These are phyloP conservation scores for Silurus lanzhouensis DNA, from an alignment of 2,797 vertebrate genomes.

Conservation along the genomic window DNA sequence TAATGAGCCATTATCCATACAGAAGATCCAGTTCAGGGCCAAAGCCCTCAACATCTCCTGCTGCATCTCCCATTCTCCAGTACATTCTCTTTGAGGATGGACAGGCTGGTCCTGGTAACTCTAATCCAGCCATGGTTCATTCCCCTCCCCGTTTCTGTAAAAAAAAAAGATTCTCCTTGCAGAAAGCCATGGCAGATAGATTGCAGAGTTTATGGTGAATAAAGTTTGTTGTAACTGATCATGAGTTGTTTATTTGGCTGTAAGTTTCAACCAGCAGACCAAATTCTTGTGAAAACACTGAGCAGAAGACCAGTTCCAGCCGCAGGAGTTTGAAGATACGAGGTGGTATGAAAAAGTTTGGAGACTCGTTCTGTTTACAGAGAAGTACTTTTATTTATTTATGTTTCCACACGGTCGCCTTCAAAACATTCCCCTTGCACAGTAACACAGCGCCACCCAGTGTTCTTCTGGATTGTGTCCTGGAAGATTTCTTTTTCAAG, in stretches of 20 bases:
- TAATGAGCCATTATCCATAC: no score
- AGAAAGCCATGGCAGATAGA: not conserved
- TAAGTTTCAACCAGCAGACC: not conserved
- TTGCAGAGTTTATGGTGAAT: not conserved
- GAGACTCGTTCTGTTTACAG: no score
- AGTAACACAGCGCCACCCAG: no score
- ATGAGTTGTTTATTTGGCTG: not conserved
- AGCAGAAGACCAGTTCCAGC: not conserved
- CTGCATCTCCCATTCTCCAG: not conserved
- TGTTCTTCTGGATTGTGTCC: no score
- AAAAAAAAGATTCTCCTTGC: not conserved
- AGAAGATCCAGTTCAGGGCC: not conserved
- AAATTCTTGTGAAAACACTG: not conserved
- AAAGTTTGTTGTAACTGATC: not conserved
- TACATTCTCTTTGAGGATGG: no score
- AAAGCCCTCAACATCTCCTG: not conserved
- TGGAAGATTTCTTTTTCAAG: no score
- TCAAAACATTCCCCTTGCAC: no score
- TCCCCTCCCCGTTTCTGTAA: not conserved
- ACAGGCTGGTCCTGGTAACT: not conserved
- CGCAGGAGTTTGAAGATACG: not conserved
- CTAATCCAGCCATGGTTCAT: not conserved
- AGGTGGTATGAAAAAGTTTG: no score
- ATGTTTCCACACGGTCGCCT: no score
- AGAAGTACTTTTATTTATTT: no score